A percentile compares a stretch with the other conserved stretches of the same genome.
phyloP scores from a whole-genome alignment of 2,797 vertebrate species.

The Syngnathus rostellatus region DNA sequence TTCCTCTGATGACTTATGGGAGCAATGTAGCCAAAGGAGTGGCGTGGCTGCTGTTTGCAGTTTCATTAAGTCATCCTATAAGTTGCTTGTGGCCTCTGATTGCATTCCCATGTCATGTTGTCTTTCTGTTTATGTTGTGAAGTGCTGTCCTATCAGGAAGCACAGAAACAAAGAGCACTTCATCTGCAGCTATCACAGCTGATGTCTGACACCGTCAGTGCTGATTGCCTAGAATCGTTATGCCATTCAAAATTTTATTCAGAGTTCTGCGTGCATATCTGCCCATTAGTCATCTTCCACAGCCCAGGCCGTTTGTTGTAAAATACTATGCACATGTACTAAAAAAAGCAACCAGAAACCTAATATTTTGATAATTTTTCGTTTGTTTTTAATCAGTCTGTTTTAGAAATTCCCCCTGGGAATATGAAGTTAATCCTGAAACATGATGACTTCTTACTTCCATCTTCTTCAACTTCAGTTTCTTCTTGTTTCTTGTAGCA shows the following conservation, averaged over 20 bases:
- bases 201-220: background rate
- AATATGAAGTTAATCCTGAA: no score
- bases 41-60: slow-evolving; percentile 8
- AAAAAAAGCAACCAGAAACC: no score
- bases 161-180: slow-evolving; percentile 25
- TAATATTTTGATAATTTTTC: no score
- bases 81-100: slow-evolving; percentile 22
- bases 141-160: slow-evolving; percentile 20
- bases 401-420: no score
- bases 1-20: slow-evolving; percentile 6
- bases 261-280: background rate
- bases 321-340: no score
- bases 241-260: background rate
- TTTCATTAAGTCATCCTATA: slow-evolving; percentile 28
- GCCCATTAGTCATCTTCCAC: no score
- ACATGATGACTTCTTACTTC: no score
- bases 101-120: slow-evolving; percentile 38
- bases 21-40: background rate
- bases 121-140: slow-evolving; percentile 12
- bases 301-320: no score
- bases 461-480: no score
- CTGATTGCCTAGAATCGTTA: background rate
- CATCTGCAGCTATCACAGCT: background rate
- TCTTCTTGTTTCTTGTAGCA: background rate
- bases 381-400: no score